Conservation (phyloP, 2,888 invertebrate species). For the Lepidochitona cinerea region DNA sequence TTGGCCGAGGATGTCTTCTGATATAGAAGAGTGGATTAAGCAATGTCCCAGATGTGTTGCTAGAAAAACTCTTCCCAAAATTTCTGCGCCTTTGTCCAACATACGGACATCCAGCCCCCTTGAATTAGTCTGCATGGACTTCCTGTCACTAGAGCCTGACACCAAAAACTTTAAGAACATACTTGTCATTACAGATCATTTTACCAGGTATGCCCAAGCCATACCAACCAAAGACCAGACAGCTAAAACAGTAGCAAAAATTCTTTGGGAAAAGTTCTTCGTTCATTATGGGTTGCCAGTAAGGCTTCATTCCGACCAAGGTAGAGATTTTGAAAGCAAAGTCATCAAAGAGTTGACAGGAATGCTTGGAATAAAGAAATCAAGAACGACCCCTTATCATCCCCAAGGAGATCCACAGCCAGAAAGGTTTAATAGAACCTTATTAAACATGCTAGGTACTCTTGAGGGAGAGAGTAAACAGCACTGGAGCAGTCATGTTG, state of each 20-base stretch:
- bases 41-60: background rate
- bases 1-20: slow-evolving; percentile 4
- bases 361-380: slow-evolving; percentile 15
- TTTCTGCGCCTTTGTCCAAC: background rate
- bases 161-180: slow-evolving; percentile 22
- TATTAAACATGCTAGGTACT: slow-evolving; percentile 25
- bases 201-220: slow-evolving; percentile 26
- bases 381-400: slow-evolving; percentile 25
- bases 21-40: background rate
- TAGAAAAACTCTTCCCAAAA: background rate
- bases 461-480: slow-evolving; percentile 16
- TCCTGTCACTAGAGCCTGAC: slow-evolving; percentile 15
- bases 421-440: slow-evolving; percentile 26
- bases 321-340: slow-evolving; percentile 22
- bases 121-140: slow-evolving; percentile 1
- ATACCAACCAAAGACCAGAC: slow-evolving; percentile 25
- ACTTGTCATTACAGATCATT: slow-evolving; percentile 30
- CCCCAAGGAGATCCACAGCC: slow-evolving; percentile 17
- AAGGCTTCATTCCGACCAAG: slow-evolving; percentile 24
- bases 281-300: slow-evolving; percentile 28
- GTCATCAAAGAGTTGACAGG: slow-evolving; percentile 26
- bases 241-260: slow-evolving; percentile 27
- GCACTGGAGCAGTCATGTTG: slow-evolving; percentile 16
- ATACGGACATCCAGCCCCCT: background rate
- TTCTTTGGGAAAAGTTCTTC: slow-evolving; percentile 23